Conservation (phyloP, 2,888 invertebrate genomes). For the Alitta virens region DNA sequence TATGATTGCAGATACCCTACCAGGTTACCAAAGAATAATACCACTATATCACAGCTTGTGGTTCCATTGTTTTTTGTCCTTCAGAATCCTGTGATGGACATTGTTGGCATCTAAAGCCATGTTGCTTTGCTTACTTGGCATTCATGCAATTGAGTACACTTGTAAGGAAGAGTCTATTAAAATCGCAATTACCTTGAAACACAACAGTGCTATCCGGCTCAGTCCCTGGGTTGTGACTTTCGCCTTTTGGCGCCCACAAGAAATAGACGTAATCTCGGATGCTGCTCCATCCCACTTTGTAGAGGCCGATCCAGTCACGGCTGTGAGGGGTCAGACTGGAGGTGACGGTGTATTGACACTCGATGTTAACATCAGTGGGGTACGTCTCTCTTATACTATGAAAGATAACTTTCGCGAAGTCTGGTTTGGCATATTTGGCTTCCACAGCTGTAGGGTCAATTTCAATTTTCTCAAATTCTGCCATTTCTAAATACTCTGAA, state of each 20-base stretch:
- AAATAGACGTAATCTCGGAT: constrained; percentile 43
- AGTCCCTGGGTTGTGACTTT: constrained; percentile 33
- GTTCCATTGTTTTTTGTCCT: too few species aligned
- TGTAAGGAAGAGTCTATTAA: too few species aligned
- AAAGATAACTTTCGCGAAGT: constrained; percentile 45
- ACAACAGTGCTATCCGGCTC: constrained; percentile 37
- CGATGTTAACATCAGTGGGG: constrained; percentile 44
- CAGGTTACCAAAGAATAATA: too few species aligned
- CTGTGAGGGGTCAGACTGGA: constrained; percentile 35
- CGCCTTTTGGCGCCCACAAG: constrained; percentile 43
- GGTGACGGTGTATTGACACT: constrained; percentile 46
- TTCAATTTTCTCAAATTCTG: constrained; percentile 14
- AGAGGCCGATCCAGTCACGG: constrained; percentile 52
- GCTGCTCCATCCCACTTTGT: constrained; percentile 52
- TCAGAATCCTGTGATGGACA: too few species aligned
- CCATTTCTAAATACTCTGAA: background rate
- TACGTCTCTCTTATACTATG: constrained; percentile 48
- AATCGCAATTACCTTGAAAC: constrained; percentile 36
- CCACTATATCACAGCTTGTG: too few species aligned
- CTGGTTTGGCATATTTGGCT: constrained; percentile 4
- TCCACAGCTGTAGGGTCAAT: constrained; percentile 2
- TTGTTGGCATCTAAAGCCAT: too few species aligned
- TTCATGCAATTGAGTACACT: too few species aligned
- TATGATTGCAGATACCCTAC: too few species aligned
- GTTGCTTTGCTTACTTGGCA: too few species aligned